These are phyloP conservation scores for Gastrophysa polygoni DNA, from an alignment of 2,888 invertebrate species.

Conservation along the genomic window DNA sequence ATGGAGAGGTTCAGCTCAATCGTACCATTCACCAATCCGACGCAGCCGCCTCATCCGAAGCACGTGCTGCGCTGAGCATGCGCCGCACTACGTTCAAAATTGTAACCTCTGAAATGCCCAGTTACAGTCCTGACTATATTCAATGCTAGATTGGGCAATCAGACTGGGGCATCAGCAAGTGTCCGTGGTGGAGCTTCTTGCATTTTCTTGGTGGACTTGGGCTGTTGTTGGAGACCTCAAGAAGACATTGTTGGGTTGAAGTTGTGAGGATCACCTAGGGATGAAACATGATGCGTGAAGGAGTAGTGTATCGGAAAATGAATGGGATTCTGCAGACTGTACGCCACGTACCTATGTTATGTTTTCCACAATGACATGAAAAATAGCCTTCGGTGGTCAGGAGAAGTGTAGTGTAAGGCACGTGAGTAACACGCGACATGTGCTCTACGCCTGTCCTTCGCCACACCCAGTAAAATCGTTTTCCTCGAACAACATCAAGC, in stretches of 20 bases:
- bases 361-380: not conserved
- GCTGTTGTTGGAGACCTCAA: not conserved
- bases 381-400: not conserved
- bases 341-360: not conserved
- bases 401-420: conserved; percentile 20
- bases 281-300: conserved; percentile 3
- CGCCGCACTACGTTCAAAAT: conserved; percentile 12
- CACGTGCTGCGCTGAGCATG: conserved; percentile 28
- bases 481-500: conserved; percentile 47
- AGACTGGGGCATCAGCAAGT: not conserved
- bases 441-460: conserved; percentile 42
- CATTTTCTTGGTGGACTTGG: not conserved
- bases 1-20: conserved; percentile 51
- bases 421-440: conserved; percentile 48
- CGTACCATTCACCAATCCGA: conserved; percentile 44
- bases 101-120: conserved; percentile 31
- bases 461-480: conserved; percentile 24
- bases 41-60: conserved; percentile 37
- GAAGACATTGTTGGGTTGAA: not conserved
- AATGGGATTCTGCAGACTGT: not conserved
- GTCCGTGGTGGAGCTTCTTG: not conserved
- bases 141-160: conserved; percentile 13
- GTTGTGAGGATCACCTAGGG: not conserved
- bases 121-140: conserved; percentile 19
- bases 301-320: conserved; percentile 1